Base-by-base conservation (phyloP, 2,113 vertebrate genomes). In the Spea multiplicata region DNA sequence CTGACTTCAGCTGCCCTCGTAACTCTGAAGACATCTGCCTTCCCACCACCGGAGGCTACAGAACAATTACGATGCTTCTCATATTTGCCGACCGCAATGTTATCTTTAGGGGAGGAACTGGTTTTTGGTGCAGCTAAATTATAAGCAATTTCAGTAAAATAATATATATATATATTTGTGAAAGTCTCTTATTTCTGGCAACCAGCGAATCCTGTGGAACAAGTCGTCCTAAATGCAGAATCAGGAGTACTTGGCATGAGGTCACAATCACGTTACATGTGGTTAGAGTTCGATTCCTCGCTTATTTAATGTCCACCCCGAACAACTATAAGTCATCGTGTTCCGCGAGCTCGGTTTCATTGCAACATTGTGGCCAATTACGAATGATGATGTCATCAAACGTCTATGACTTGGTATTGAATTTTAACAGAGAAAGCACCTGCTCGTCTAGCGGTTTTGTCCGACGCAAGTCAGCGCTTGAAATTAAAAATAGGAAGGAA, bases 81-180 rank as follows among this genome's bases (percentile, higher is more conserved):
- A 46, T 78, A 66, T 65, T 62, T 55, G 49, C n/a, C 55, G 68
- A 66, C 67, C 68, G 16, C 76, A 64, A 61, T 71, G 68, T 78
- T 78, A 71, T 78, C 75, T 64, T 65, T 64, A 64, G 12, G 49
- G 49, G 74, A 67, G 76, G 46, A 30, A 49, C 13, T 12, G 55
- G 57, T 17, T 14, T 75, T 53, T 12, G 55, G 7, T 13, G 30
- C 49, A 48, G 59, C 49, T 44, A 72, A 79, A 66, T 73, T 73
- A 66, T 55, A 72, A 73, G 69, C 62, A 73, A 73, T 73, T 80
- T 59, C n/a, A 67, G 49, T 8, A 66, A 75, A 75, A 67, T 67
- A 67, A 46, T 47, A 10, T 30, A 12, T 30, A 30, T 74, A 44
- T 75, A 50, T 52, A 16, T 13, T 46, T 12, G 45, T 64, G 44